Base-by-base conservation (phyloP, 2,888 invertebrate genomes). In the Prosopocoilus inquinatus region DNA sequence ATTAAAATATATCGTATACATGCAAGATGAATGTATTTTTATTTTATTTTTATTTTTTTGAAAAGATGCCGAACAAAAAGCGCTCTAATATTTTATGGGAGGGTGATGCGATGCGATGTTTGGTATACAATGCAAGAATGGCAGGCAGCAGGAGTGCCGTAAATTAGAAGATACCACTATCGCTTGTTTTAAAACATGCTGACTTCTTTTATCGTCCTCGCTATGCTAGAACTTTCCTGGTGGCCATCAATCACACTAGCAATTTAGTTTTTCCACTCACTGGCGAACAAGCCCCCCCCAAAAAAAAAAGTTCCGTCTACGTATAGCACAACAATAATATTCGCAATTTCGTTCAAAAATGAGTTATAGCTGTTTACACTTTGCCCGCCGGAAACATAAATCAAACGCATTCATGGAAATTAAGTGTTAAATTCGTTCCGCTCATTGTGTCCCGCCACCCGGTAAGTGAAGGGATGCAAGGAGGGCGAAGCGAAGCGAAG, bases 361-460 rank as follows among this genome's bases (percentile, higher is more conserved):
- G 63, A 65, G 55, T 64, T 64, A 64, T 65, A 53, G 62, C 55
- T 65, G 64, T 65, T 65, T 65, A 64, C 65, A 64, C 61, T 65
- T 62, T 62, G 63, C 63, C 63, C 61, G 66, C 61, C 62, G 61
- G 54, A 11, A 38, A 58, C 57, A 64, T 66, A 66, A 66, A 64
- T 66, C 66, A 64, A 56, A 51, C 41, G 12, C 47, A 49, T 49
- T 47, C 43, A 47, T 53, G 46, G 43, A 53, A 53, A 44, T 53
- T 50, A 50, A 50, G 50, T 45, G 45, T 45, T 50, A 28, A 28
- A 28, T 28, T 28, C 20, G 20, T 28, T 28, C 20, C 20, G 20
- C 20, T 28, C 20, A 28, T 28, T 28, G 20, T 28, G n/a, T n/a
- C n/a, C 20, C 20, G 20, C 20, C 20, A 1, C 20, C 20, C 20